Percentiles rank a stretch among this genome's conserved stretches.
Evolutionary conservation across 2,797 vertebrate species (phyloP).

Genomic region (Darevskia mixta): DNA sequence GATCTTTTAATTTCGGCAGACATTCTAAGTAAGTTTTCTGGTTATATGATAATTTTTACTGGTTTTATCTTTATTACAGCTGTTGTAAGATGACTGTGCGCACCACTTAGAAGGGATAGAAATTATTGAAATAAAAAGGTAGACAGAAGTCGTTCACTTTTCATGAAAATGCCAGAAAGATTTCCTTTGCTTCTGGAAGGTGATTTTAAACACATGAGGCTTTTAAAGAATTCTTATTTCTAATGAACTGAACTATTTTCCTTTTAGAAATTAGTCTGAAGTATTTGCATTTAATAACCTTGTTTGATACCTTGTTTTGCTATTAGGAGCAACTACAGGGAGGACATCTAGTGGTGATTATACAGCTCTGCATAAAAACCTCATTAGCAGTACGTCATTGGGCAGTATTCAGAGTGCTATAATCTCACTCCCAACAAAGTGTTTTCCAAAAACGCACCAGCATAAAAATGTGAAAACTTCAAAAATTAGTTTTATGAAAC

Average conservation of each 20-base stretch:
- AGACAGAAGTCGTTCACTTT: neutral
- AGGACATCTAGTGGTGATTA: conserved; percentile 72
- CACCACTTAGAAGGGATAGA: too few species aligned
- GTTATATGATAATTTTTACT: too few species aligned
- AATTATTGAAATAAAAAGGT: too few species aligned
- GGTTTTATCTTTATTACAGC: too few species aligned
- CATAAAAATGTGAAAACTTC: neutral
- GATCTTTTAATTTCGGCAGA: too few species aligned
- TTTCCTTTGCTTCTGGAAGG: neutral
- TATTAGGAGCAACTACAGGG: conserved; percentile 43
- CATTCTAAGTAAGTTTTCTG: too few species aligned
- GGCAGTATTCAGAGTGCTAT: neutral
- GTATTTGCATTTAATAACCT: neutral
- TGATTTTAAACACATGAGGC: neutral
- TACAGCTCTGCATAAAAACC: too few species aligned
- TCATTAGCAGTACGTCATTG: neutral
- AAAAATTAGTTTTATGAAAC: neutral
- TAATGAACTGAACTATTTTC: neutral
- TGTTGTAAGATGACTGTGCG: too few species aligned
- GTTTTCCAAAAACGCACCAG: neutral
- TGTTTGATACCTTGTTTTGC: neutral
- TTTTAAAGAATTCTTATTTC: neutral
- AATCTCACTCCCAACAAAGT: neutral
- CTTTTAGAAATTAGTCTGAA: conserved; percentile 18
- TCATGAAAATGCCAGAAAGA: neutral